Percentiles rank a stretch among this genome's conserved stretches.
Evolutionary conservation across 2,113 vertebrate species (phyloP).

Genomic region (Silurus asotus): DNA sequence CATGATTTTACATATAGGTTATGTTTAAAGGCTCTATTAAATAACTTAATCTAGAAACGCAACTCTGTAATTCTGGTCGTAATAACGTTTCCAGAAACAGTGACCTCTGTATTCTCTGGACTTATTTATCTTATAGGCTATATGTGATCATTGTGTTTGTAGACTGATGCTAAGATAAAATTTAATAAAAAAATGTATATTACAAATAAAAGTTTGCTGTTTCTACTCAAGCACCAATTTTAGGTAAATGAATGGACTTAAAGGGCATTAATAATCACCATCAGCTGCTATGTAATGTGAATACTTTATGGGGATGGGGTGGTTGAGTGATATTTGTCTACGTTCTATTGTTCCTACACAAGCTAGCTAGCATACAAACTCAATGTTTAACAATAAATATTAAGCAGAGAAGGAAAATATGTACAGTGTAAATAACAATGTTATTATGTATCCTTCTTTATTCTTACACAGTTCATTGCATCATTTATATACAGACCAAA

Average conservation of each 20-base stretch:
- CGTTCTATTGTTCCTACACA: background rate
- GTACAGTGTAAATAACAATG: background rate
- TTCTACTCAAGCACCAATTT: background rate
- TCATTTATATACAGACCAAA: constrained; percentile 20
- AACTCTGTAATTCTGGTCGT: background rate
- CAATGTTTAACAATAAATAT: background rate
- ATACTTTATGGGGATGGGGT: background rate
- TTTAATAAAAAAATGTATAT: background rate
- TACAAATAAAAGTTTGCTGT: background rate
- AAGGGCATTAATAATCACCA: background rate
- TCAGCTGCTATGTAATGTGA: background rate
- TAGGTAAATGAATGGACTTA: background rate
- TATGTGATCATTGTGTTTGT: background rate
- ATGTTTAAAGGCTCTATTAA: background rate
- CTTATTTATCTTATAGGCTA: background rate
- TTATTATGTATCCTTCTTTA: background rate
- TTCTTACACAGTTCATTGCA: constrained; percentile 58
- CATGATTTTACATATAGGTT: background rate
- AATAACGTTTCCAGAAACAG: background rate
- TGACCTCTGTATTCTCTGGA: background rate
- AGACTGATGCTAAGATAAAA: background rate
- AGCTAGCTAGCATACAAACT: background rate
- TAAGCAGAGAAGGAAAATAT: background rate
- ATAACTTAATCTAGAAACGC: background rate
- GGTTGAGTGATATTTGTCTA: background rate